These are phyloP conservation scores for Catocala fraxini DNA, from an alignment of 2,888 invertebrate genomes.

Conservation along the genomic window DNA sequence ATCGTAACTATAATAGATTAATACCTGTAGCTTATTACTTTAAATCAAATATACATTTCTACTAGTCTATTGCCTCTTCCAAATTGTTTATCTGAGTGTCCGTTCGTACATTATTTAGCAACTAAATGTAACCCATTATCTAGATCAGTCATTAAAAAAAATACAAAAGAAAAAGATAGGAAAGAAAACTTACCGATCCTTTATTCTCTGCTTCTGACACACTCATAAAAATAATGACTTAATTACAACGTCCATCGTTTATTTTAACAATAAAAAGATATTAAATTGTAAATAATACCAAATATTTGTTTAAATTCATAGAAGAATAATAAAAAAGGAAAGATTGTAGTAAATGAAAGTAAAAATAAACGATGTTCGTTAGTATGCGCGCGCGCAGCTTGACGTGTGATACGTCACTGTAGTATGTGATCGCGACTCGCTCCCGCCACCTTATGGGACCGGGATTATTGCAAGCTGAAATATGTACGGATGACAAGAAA, in stretches of 20 bases:
- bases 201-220: constrained; percentile 1
- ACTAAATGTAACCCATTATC: no score
- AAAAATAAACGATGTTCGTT: constrained; percentile 34
- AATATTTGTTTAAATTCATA: no score
- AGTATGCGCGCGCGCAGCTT: constrained; percentile 45
- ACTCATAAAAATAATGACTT: constrained; percentile 12
- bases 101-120: no score
- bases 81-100: no score
- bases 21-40: no score
- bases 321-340: background rate
- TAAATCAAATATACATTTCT: no score
- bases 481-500: constrained; percentile 32
- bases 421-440: constrained; percentile 26
- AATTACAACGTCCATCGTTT: constrained; percentile 6
- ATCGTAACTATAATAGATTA: no score
- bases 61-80: no score
- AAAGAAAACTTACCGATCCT: constrained; percentile 13
- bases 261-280: constrained; percentile 7
- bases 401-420: constrained; percentile 52
- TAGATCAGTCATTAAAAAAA: background rate
- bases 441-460: constrained; percentile 34
- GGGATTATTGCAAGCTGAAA: constrained; percentile 37
- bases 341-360: constrained; percentile 16
- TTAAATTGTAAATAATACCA: background rate
- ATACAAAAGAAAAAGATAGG: background rate